Evolutionary conservation across 2,797 vertebrate species (phyloP), one percentile per base, ranked within the genome.

Genomic region (Spinus pinus): DNA sequence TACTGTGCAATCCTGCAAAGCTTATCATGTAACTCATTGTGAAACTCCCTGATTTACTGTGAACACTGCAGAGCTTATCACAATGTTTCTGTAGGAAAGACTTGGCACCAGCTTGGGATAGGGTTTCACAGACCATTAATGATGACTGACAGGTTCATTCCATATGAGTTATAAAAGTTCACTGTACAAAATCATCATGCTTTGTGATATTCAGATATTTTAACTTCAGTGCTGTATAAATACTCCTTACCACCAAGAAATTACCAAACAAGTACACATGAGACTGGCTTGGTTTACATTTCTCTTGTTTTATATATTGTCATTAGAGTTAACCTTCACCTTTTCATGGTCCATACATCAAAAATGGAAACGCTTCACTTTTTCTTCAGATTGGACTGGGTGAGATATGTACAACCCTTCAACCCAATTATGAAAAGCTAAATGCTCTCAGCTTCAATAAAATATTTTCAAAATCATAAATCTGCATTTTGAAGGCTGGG

Each of bases 91-190:
- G 96, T 56, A 78, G 90, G 82, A 88, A 96, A 93, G 58, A 88
- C 94, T 93, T 93, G 95, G 96, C 84, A 93, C 50, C 74, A 95
- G 83, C 88, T 91, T 85, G 65, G 91, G 72, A 74, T 69, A 93
- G 88, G 64, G 82, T 93, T 98, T 98, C 94, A 92, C 95, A 94
- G 94, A 90, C 93, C 94, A 92, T 97, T 97, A 97, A 95, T 93
- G 96, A 93, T 96, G 95, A 96, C 75, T 97, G 94, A 93, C 96
- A 94, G 70, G 89, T 92, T 97, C 94, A 94, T 96, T 96, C 97
- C 93, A 94, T 96, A 94, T 62, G 81, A 93, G 80, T 94, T 95
- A 90, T 72, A 93, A 87, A 93, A 95, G 81, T 89, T 95, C 69
- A 82, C 75, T 47, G 75, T 84, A 93, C 49, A 90, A 95, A 94